Evolutionary conservation across 2,797 vertebrate species (phyloP).

Genomic region (Orestias chungarensis): DNA sequence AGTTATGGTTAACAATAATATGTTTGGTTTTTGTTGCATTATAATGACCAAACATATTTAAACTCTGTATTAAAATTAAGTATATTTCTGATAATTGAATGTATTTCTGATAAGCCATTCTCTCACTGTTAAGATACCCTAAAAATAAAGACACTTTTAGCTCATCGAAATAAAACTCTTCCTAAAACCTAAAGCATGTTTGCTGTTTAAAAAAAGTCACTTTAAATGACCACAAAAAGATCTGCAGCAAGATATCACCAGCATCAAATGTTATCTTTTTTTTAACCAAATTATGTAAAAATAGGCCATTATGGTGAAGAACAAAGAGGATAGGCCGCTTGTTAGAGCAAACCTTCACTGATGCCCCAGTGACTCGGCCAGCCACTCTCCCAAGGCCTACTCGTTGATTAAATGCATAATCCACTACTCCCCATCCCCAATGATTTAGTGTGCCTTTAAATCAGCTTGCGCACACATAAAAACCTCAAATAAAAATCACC

Average conservation of each 20-base stretch:
- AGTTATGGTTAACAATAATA: neutral
- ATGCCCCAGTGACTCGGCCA: slow-evolving; percentile 79
- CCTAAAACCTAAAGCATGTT: neutral
- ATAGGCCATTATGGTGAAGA: slow-evolving; percentile 74
- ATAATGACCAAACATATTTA: neutral
- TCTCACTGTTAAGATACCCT: neutral
- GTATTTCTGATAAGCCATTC: neutral
- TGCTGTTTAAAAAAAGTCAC: neutral
- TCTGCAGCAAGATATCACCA: slow-evolving; percentile 47
- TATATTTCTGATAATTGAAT: no score
- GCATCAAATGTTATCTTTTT: slow-evolving; percentile 38
- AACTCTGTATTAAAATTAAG: neutral
- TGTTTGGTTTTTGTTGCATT: neutral
- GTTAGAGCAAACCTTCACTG: slow-evolving; percentile 70
- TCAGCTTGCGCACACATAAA: slow-evolving; percentile 87
- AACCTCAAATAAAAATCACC: slow-evolving; percentile 89
- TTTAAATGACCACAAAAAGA: no score
- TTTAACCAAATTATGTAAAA: slow-evolving; percentile 73
- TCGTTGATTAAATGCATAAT: slow-evolving; percentile 91
- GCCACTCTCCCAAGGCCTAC: slow-evolving; percentile 84
- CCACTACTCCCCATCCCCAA: slow-evolving; percentile 81
- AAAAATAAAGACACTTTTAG: neutral
- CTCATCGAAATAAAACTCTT: neutral
- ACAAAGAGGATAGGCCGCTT: slow-evolving; percentile 74
- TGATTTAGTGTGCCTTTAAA: slow-evolving; percentile 89